Evolutionary conservation across 2,113 vertebrate genomes (phyloP).

Genomic region (Chunga burmeisteri): DNA sequence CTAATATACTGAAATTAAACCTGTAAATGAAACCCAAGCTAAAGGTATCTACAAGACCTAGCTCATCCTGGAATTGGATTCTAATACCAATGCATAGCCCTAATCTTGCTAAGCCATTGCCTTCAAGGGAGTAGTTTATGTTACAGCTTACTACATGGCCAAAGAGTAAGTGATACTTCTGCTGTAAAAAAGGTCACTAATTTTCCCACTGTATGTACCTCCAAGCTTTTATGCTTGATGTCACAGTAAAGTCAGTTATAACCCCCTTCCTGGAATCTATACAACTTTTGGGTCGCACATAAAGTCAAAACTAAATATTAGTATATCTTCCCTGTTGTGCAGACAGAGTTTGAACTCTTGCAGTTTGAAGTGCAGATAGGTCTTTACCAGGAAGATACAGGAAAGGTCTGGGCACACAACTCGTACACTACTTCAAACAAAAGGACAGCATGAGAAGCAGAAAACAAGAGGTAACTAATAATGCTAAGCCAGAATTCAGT

Average conservation of each 20-base stretch:
- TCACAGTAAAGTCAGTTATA: background rate
- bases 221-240: background rate
- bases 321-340: background rate
- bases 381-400: background rate
- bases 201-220: background rate
- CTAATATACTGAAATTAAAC: background rate
- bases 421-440: background rate
- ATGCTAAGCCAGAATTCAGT: background rate
- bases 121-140: background rate
- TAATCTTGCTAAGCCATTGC: constrained; percentile 1
- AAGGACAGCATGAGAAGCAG: background rate
- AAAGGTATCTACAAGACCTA: background rate
- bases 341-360: background rate
- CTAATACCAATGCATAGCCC: background rate
- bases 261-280: background rate
- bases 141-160: background rate
- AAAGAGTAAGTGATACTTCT: background rate
- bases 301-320: background rate
- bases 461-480: background rate
- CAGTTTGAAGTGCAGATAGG: background rate
- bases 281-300: background rate
- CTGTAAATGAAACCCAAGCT: background rate
- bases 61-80: background rate
- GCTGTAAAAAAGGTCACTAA: background rate
- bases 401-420: background rate